Base-by-base conservation (phyloP, 2,113 vertebrate genomes). In the Cyanistes caeruleus region DNA sequence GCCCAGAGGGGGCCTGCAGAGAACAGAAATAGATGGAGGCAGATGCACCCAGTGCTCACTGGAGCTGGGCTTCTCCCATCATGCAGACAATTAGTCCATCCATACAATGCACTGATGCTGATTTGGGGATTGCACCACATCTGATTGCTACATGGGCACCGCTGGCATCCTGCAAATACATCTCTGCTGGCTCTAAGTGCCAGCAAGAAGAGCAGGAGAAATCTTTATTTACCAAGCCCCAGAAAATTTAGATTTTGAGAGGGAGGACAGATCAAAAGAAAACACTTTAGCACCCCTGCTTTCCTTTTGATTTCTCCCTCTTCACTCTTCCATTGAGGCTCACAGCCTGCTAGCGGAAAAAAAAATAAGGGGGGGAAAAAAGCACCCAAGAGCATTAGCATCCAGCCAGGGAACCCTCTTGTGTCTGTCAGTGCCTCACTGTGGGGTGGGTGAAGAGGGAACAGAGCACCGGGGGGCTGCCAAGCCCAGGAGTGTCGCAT, bases 81-180 rank as follows among this genome's bases (percentile, higher is more conserved):
- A 41, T 9, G 58, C 82, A 84, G 65, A 33, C 52, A 74, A 37
- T 95, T 84, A 69, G 65, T 85, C 63, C 85, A 82, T 84, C 86
- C 84, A 15, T 46, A 55, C 49, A 59, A 48, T 63, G 77, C 79
- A 76, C 87, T 78, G 84, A 73, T 79, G 85, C 84, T 93, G 83
- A 49, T 79, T 7, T 83, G 74, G 87, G 69, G 62, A 83, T 85
- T 83, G 84, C 49, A 59, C n/a, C 90, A 84, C 90, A 75, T 90
- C 94, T 94, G 92, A 27, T 80, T 88, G 74, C 46, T 53, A 39
- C 68, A 18, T 1, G 90, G 88, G 73, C 80, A 90, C 73, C 44
- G 27, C 9, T 59, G 77, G 84, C 86, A 89, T 76, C 73, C 63
- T 82, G 78, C 60, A 87, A 89, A 96, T n/a, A 65, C 30, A 30